Base-by-base conservation (phyloP, 2,797 vertebrate genomes). In the Tragelaphus eurycerus region DNA sequence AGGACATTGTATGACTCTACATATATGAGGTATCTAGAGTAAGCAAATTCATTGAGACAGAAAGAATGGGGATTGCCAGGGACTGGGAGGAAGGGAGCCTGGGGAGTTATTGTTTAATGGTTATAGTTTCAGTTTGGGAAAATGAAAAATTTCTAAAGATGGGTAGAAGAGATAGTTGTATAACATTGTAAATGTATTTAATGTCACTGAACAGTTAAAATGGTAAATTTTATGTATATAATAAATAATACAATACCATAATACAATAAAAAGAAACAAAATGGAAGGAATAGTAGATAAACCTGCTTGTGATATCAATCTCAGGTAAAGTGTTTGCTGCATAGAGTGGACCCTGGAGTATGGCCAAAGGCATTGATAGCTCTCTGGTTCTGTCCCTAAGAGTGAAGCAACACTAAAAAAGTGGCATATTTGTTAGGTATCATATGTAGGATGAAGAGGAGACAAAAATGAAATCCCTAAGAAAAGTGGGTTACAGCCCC, bases 111-210 rank as follows among this genome's bases (percentile, higher is more conserved):
- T 90, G 7, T 90, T 83, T 67, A 93, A 79, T 88, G 31, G n/a
- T 2, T 50, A 76, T 23, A 94, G 23, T 94, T 89, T 95, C 85
- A 54, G 48, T 84, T 83, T 92, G 43, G 43, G 57, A 92, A 78
- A 29, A 95, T 95, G 52, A 86, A 94, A 57, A 86, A 19, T n/a
- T 92, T 93, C 50, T 93, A n/a, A 15, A 96, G 25, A 59, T 93
- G 38, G 14, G 57, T 46, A 8, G 14, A 57, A 10, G 34, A 71
- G 19, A 23, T 78, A 54, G 46, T 74, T 52, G n/a, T 64, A 93
- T 14, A 62, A 27, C 48, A 71, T 3, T 89, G 50, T 25, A 43
- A 90, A 71, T 60, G 38, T 87, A 15, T 62, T 71, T 92, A 89
- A 57, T 86, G 55, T 27, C 43, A 95, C 38, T 62, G 27, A 86